Evolutionary conservation across 2,113 vertebrate species (phyloP).

Genomic region (Toxotes jaculatrix): DNA sequence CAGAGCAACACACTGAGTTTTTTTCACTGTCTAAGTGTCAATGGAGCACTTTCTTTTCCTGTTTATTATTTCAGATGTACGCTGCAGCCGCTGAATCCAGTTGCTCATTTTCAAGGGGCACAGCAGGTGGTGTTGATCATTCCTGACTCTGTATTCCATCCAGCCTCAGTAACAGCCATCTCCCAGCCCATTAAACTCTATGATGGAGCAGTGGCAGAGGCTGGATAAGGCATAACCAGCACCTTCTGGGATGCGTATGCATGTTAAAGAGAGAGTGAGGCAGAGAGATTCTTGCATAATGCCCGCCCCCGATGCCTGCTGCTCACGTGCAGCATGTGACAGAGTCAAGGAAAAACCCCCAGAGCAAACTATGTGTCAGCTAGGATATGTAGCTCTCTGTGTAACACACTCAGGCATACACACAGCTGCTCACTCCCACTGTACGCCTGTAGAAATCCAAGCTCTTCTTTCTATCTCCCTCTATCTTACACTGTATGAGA

Average conservation of each 20-base stretch:
- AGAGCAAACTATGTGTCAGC: conserved; percentile 65
- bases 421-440: conserved; percentile 60
- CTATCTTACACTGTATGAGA: conserved; percentile 20
- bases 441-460: conserved; percentile 38
- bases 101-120: conserved; percentile 29
- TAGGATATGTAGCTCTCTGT: conserved; percentile 52
- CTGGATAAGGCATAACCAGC: conserved; percentile 40
- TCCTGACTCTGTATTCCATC: conserved; percentile 10
- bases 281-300: conserved; percentile 71
- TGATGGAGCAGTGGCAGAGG: conserved; percentile 28
- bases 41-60: neutral
- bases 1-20: neutral
- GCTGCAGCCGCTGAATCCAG: neutral
- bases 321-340: conserved; percentile 82
- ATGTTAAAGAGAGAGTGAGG: conserved; percentile 38
- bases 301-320: conserved; percentile 45
- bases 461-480: conserved; percentile 13
- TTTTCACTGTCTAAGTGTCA: neutral
- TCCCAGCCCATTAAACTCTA: conserved; percentile 54
- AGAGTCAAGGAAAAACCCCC: conserved; percentile 68
- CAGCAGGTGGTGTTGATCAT: conserved; percentile 60
- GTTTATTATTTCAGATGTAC: conserved; percentile 45
- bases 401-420: conserved; percentile 47
- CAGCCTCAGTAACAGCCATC: conserved; percentile 36
- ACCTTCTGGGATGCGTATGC: conserved; percentile 53